These are phyloP conservation scores for Elysia crispata DNA, from an alignment of 2,888 invertebrate genomes.

Conservation along the genomic window DNA sequence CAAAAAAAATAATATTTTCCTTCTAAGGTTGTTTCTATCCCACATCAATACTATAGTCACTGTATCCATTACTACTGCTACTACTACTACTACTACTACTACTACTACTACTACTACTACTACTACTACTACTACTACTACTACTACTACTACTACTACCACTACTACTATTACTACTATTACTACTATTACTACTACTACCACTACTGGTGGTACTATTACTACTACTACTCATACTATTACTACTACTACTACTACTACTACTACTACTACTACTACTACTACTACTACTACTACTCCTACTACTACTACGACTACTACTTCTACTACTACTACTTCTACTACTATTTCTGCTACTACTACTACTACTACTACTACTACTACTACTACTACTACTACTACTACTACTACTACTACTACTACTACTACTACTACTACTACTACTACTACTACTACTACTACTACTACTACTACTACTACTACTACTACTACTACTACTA, in stretches of 20 bases:
- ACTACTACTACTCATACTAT: too few relatives aligned
- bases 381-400: conserved; percentile 5
- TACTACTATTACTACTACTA: conserved; percentile 24
- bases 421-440: conserved; percentile 36
- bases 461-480: conserved; percentile 36
- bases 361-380: too few relatives aligned
- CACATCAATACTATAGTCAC: conserved; percentile 1
- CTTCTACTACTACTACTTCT: too few relatives aligned
- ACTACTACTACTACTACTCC: too few relatives aligned
- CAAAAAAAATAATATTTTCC: too few relatives aligned
- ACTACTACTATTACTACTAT: conserved; percentile 17
- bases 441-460: conserved; percentile 29
- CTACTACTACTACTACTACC: conserved; percentile 14
- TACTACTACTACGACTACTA: too few relatives aligned
- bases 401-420: conserved; percentile 24
- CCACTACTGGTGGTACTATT: too few relatives aligned
- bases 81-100: neutral
- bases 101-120: neutral
- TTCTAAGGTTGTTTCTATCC: too few relatives aligned
- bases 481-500: conserved; percentile 37
- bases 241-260: conserved; percentile 13
- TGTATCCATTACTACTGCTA: conserved; percentile 10
- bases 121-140: neutral
- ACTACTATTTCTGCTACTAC: too few relatives aligned
- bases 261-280: too few relatives aligned